A percentile compares a stretch with the other conserved stretches of the same genome.
These are phyloP conservation scores for Mesoligia furuncula DNA, from an alignment of 2,888 invertebrate genomes.

Conservation along the genomic window DNA sequence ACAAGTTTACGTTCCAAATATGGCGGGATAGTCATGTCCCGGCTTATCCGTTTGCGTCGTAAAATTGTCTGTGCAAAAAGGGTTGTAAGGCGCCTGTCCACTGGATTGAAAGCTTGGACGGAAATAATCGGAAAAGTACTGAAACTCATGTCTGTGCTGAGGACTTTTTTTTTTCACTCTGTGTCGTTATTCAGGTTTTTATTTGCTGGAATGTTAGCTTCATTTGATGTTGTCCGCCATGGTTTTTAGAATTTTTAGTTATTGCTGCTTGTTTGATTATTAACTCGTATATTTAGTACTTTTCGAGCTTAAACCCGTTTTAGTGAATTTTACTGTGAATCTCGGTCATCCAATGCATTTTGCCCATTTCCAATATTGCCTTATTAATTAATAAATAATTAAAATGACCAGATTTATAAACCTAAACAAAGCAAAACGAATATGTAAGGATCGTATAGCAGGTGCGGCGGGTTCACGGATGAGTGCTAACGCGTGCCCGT, in stretches of 20 bases:
- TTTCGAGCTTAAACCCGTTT: not conserved
- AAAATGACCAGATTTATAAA: no score
- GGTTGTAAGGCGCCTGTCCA: conserved; percentile 50
- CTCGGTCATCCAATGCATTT: not conserved
- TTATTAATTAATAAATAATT: not conserved
- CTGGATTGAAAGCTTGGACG: conserved; percentile 14
- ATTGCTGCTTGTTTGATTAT: not conserved
- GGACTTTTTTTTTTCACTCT: not conserved
- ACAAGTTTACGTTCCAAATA: conserved; percentile 40
- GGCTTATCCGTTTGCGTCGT: conserved; percentile 51
- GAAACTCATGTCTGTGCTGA: not conserved
- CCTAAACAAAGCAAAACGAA: not conserved
- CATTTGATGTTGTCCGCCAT: not conserved
- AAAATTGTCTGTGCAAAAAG: conserved; percentile 49
- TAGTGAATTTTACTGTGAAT: not conserved
- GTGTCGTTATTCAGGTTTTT: not conserved
- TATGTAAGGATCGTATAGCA: not conserved
- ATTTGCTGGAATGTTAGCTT: not conserved
- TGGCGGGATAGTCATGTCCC: conserved; percentile 52
- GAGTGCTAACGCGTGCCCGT: no score
- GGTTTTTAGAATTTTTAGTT: not conserved
- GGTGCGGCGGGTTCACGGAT: no score
- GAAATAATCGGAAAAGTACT: conserved; percentile 14
- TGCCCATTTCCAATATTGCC: not conserved
- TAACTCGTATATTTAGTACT: not conserved